Base-by-base conservation (phyloP, 2,888 invertebrate species). In the Hymenopus coronatus region DNA sequence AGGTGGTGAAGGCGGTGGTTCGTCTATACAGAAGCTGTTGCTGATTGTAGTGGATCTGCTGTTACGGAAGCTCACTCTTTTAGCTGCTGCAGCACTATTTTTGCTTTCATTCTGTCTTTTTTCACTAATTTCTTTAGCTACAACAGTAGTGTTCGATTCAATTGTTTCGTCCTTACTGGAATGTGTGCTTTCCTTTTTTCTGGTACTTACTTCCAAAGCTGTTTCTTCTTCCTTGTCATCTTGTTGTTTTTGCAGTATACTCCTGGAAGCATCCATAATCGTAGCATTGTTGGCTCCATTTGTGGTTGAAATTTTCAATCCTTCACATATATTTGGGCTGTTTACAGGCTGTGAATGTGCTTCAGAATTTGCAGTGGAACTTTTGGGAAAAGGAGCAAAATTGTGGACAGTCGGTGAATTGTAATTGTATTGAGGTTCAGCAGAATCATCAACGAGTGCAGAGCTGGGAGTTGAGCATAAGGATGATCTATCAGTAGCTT, bases 41-140 rank as follows among this genome's bases (percentile, higher is more conserved):
- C 88, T 89, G n/a, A 89, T 89, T 7, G 91, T 87, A 54, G 89
- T 90, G 28, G 88, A 88, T 12, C 84, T 87, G 90, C 89, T 91
- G 85, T 91, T 91, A 15, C 90, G 90, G 87, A 91, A 91, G 88
- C 90, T 91, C 15, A 90, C 91, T 33, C 91, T 70, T 25, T 25
- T 70, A 70, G 25, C 54, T 20, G 54, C 15, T 20, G 54, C 54
- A 25, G 84, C 6, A 14, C 20, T 84, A 3, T 20, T 25, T 28
- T 28, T 84, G 28, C 28, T 28, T 84, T 14, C 84, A 84, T 20
- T 84, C 25, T 84, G 30, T 25, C 20, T 3, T 4, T 70, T 4
- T 25, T 70, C 54, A 4, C 25, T 70, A 25, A 15, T 4, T 3
- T 70, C 54, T 70, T 70, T 70, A 15, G 20, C 15, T 20, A 70